A percentile compares a stretch with the other conserved stretches of the same genome.
These are phyloP conservation scores for Mustela lutreola DNA, from an alignment of 2,113 vertebrate species.

Conservation along the genomic window DNA sequence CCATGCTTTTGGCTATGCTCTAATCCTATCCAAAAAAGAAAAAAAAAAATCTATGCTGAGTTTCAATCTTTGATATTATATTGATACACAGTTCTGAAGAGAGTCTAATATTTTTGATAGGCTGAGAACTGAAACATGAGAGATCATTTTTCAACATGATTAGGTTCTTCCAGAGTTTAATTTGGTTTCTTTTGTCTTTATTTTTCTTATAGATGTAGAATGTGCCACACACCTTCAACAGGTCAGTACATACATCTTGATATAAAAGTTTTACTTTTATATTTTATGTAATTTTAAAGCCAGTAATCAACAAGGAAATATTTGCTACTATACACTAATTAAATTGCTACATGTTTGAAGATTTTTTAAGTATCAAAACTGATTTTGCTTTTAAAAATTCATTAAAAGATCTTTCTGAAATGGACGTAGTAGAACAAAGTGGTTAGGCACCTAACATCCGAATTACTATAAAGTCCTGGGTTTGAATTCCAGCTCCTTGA, in stretches of 20 bases:
- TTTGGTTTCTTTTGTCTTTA: not conserved
- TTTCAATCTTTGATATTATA: not conserved
- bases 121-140: not conserved
- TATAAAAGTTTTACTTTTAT: not conserved
- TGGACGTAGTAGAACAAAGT: not conserved
- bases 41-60: not conserved
- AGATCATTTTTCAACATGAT: not conserved
- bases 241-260: not conserved
- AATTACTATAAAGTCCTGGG: not conserved
- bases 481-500: not conserved
- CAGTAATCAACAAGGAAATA: not conserved
- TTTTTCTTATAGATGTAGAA: constrained; percentile 34
- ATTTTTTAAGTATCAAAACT: constrained; percentile 12
- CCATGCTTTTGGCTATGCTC: not conserved
- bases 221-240: not conserved
- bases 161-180: not conserved
- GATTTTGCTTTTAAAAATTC: not conserved
- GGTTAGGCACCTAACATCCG: not conserved
- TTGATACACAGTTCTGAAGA: not conserved
- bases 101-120: not conserved
- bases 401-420: not conserved
- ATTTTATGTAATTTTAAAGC: not conserved
- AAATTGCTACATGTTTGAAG: not conserved
- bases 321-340: not conserved
- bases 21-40: not conserved